A percentile compares a stretch with the other conserved stretches of the same genome.
These are phyloP conservation scores for Tribolium castaneum DNA, from an alignment of 1,140 invertebrate species.

Conservation along the genomic window DNA sequence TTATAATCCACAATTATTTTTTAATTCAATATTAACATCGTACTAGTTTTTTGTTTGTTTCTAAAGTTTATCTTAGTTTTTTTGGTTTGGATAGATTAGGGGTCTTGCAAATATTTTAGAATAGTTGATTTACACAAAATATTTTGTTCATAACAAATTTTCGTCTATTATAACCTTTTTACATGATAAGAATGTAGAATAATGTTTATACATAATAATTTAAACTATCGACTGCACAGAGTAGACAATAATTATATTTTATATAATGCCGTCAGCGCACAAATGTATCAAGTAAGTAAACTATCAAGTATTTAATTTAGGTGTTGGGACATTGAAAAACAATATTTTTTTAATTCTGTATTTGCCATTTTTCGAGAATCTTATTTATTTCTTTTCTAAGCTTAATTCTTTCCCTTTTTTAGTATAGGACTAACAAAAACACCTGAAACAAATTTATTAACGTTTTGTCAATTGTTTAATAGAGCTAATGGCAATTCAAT, in stretches of 20 bases:
- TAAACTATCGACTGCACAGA: conserved; percentile 58
- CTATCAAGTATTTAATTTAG: conserved; percentile 58
- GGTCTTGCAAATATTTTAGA: conserved; percentile 58
- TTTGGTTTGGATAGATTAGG: conserved; percentile 56
- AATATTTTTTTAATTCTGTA: conserved; percentile 55
- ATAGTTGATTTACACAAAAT: conserved; percentile 49
- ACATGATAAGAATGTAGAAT: conserved; percentile 45
- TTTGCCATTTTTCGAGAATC: conserved; percentile 51
- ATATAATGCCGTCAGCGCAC: conserved; percentile 55
- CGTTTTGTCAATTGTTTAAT: background rate
- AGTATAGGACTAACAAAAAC: conserved; percentile 4
- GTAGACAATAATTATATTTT: conserved; percentile 58
- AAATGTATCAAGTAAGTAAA: conserved; percentile 50
- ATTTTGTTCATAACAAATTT: conserved; percentile 54
- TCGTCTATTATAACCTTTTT: conserved; percentile 18
- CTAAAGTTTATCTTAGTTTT: conserved; percentile 56
- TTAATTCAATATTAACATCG: conserved; percentile 49
- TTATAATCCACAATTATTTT: conserved; percentile 52
- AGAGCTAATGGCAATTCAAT: conserved; percentile 33
- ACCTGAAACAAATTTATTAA: conserved; percentile 3
- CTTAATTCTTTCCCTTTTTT: conserved; percentile 6
- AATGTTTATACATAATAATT: conserved; percentile 53
- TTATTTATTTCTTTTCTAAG: conserved; percentile 50
- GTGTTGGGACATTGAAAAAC: conserved; percentile 59
- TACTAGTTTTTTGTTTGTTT: conserved; percentile 56